Percentiles rank a stretch among this genome's conserved stretches.
phyloP scores from a whole-genome alignment of 2,113 vertebrate genomes.

The Ancistrus triradiatus region DNA sequence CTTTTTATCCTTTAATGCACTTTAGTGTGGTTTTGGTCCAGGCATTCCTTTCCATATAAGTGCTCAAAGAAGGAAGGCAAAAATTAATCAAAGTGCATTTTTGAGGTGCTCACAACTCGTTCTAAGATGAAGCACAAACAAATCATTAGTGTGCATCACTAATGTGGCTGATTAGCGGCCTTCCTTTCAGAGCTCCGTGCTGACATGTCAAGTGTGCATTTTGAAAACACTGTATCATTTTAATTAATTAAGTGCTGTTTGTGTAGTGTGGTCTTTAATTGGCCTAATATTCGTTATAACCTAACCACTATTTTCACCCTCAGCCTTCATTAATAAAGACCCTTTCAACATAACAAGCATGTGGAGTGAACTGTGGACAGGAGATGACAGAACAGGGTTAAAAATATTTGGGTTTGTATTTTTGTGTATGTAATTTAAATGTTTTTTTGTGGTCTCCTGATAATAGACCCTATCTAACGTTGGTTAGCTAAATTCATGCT shows the following conservation, averaged over 20 bases:
- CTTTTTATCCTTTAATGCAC: slow-evolving; percentile 2
- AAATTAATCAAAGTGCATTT: slow-evolving; percentile 31
- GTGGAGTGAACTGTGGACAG: slow-evolving; percentile 6
- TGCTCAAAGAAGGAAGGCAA: neutral
- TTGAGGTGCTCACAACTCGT: neutral
- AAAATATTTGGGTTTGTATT: no score
- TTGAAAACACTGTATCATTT: slow-evolving; percentile 29
- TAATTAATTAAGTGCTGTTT: slow-evolving; percentile 24
- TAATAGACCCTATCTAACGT: no score
- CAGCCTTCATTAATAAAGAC: slow-evolving; percentile 16
- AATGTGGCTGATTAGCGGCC: slow-evolving; percentile 42
- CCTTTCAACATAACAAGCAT: slow-evolving; percentile 8
- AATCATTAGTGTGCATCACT: slow-evolving; percentile 50
- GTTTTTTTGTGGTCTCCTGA: no score
- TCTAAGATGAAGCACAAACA: slow-evolving; percentile 40
- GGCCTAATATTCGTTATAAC: slow-evolving; percentile 19
- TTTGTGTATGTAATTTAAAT: no score
- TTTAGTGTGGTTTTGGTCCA: neutral
- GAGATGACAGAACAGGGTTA: no score
- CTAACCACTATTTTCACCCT: slow-evolving; percentile 16
- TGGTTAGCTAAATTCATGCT: no score
- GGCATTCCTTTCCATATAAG: neutral
- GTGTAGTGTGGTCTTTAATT: slow-evolving; percentile 18
- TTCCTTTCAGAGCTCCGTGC: slow-evolving; percentile 40
- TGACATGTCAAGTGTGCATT: slow-evolving; percentile 30